Evolutionary conservation across 2,888 invertebrate genomes (phyloP).

Genomic region (Microlaimidae sp.): DNA sequence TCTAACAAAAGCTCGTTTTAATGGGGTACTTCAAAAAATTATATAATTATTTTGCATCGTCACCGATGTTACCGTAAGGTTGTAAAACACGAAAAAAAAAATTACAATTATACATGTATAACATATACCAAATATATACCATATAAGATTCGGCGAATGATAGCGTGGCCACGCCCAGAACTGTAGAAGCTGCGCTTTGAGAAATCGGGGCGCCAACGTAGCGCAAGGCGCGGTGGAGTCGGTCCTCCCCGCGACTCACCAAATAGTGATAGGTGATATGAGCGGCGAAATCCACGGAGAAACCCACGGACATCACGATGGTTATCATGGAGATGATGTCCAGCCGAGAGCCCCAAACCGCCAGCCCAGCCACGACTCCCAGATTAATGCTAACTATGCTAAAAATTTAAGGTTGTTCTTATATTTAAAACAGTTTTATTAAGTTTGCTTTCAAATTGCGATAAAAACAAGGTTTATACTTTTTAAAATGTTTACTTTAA

Average conservation of each 20-base stretch:
- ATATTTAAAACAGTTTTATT: no score
- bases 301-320: constrained; percentile 83
- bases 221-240: constrained; percentile 63
- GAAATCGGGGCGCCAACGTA: constrained; percentile 69
- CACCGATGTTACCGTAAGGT: neutral
- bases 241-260: constrained; percentile 55
- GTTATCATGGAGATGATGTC: constrained; percentile 69
- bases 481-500: no score
- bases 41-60: no score
- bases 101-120: no score
- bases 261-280: constrained; percentile 85
- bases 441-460: no score
- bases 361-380: constrained; percentile 83
- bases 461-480: no score
- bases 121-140: no score
- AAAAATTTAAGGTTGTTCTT: neutral
- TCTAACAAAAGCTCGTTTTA: no score
- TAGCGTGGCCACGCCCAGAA: constrained; percentile 63
- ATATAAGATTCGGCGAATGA: constrained; percentile 56
- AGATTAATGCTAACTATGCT: constrained; percentile 66
- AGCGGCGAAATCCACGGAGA: constrained; percentile 79
- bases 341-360: constrained; percentile 72
- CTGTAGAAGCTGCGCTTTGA: constrained; percentile 72
- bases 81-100: no score
- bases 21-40: no score